Evolutionary conservation across 2,797 vertebrate species (phyloP).

Genomic region (Chloroceryle inda): DNA sequence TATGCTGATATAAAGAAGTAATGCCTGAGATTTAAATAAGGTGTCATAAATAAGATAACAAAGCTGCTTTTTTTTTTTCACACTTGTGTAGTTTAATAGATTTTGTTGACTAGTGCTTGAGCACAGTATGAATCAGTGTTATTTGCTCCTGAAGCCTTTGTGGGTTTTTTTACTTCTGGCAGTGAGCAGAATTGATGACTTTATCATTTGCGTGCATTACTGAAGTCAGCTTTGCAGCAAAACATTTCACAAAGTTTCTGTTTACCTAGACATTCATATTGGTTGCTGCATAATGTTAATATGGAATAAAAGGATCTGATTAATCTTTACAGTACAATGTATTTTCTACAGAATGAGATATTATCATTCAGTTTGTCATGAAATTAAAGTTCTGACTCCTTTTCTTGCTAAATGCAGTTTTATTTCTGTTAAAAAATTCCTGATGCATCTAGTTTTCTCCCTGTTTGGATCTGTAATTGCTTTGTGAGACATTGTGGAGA

Average conservation of each 20-base stretch:
- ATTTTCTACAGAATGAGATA: constrained; percentile 30
- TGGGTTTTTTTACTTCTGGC: constrained; percentile 44
- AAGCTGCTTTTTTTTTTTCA: constrained; percentile 68
- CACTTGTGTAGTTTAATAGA: constrained; percentile 75
- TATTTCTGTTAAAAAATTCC: not conserved
- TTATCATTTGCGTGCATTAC: constrained; percentile 74
- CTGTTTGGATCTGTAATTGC: not conserved
- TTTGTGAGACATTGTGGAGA: constrained; percentile 26
- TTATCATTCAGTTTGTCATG: not conserved
- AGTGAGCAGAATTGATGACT: constrained; percentile 71
- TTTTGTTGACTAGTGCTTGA: constrained; percentile 79
- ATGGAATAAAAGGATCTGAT: constrained; percentile 80
- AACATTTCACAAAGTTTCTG: constrained; percentile 74
- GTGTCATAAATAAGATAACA: constrained; percentile 80
- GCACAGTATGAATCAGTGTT: constrained; percentile 82
- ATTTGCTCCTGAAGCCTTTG: constrained; percentile 76
- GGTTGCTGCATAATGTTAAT: constrained; percentile 80
- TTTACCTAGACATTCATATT: constrained; percentile 75
- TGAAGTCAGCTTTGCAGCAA: constrained; percentile 77
- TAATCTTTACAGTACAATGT: constrained; percentile 73
- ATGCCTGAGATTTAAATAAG: constrained; percentile 79
- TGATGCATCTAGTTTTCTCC: not conserved
- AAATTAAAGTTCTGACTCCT: not conserved
- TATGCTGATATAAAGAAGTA: constrained; percentile 79
- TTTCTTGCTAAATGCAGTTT: not conserved